phyloP scores from a whole-genome alignment of 2,888 invertebrate species.

The Oxyscelio sp. region DNA sequence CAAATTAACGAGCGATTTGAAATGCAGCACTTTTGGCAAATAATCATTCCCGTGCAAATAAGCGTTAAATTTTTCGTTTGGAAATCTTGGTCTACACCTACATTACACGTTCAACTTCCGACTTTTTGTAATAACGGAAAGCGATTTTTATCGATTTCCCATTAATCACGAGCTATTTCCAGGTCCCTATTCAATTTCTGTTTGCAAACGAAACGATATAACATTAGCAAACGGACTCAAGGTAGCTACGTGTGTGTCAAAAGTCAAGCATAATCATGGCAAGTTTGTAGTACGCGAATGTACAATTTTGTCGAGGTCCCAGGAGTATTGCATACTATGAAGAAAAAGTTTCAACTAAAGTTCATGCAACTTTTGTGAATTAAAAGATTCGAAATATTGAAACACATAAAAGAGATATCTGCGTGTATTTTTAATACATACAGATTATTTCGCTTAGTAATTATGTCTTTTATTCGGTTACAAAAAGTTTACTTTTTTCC shows the following conservation, averaged over 20 bases:
- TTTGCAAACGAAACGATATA: slow-evolving; percentile 55
- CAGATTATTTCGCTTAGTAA: too few relatives aligned
- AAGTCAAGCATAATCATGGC: slow-evolving; percentile 27
- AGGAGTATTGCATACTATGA: not conserved
- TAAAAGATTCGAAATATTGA: too few relatives aligned
- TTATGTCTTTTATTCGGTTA: too few relatives aligned
- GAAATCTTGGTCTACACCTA: slow-evolving; percentile 44
- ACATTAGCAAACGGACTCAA: slow-evolving; percentile 41
- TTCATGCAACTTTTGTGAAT: not conserved
- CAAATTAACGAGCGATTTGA: too few relatives aligned
- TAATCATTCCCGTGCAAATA: slow-evolving; percentile 32
- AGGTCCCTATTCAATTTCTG: slow-evolving; percentile 56
- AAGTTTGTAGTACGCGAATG: not conserved
- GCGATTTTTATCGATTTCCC: slow-evolving; percentile 71
- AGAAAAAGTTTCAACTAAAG: not conserved
- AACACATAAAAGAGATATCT: too few relatives aligned
- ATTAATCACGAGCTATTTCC: slow-evolving; percentile 59
- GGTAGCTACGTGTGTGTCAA: slow-evolving; percentile 4
- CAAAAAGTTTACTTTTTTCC: too few relatives aligned
- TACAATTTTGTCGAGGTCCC: not conserved
- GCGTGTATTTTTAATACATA: too few relatives aligned
- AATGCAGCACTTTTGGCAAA: slow-evolving; percentile 1
- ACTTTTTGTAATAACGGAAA: slow-evolving; percentile 58
- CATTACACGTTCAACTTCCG: slow-evolving; percentile 37
- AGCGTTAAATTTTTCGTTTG: slow-evolving; percentile 31